phyloP scores from a whole-genome alignment of 2,888 invertebrate genomes.

The Amphipoea oculea region DNA sequence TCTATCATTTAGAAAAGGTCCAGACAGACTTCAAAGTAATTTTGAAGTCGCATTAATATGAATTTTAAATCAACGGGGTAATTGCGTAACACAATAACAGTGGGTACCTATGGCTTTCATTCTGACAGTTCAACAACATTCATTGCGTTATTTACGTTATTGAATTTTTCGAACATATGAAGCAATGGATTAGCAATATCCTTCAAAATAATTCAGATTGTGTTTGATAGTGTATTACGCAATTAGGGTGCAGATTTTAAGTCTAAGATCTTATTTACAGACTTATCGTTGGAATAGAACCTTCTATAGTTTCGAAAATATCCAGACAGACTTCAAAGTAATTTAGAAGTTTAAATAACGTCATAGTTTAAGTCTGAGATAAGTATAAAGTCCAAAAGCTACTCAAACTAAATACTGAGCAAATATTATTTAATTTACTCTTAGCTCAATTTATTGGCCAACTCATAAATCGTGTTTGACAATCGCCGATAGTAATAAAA shows the following conservation, averaged over 20 bases:
- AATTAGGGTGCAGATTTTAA: background rate
- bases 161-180: background rate
- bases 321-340: constrained; percentile 29
- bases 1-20: constrained; percentile 11
- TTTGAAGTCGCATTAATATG: background rate
- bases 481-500: constrained; percentile 34
- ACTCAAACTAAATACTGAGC: constrained; percentile 18
- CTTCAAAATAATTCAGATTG: background rate
- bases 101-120: background rate
- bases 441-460: constrained; percentile 23
- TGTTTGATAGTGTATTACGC: background rate
- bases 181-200: background rate
- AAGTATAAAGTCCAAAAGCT: constrained; percentile 22
- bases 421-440: constrained; percentile 37
- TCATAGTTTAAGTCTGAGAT: constrained; percentile 18
- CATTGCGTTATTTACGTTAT: background rate
- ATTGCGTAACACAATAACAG: background rate
- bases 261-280: background rate
- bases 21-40: constrained; percentile 31
- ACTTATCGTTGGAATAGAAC: background rate
- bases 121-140: background rate
- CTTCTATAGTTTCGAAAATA: constrained; percentile 8
- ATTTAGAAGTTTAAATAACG: constrained; percentile 4
- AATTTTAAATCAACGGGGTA: constrained; percentile 5
- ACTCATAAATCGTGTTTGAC: constrained; percentile 30